phyloP scores from a whole-genome alignment of 2,888 invertebrate genomes.

The Nemapogon koenigi region DNA sequence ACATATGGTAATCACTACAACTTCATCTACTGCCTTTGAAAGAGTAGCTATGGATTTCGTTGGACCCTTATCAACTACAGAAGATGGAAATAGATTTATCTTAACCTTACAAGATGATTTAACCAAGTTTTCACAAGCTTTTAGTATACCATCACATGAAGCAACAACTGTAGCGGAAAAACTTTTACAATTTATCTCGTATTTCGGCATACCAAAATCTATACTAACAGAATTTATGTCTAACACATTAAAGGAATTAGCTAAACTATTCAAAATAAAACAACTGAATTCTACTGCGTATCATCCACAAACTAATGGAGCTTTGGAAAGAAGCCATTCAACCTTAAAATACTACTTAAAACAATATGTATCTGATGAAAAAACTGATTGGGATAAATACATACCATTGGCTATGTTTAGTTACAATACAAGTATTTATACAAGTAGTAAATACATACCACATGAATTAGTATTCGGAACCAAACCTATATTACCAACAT shows the following conservation, averaged over 20 bases:
- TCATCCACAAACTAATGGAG: constrained; percentile 22
- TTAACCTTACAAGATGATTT: constrained; percentile 20
- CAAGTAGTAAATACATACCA: constrained; percentile 23
- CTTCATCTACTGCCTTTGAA: constrained; percentile 21
- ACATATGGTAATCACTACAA: constrained; percentile 24
- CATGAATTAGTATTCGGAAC: constrained; percentile 25
- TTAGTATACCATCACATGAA: constrained; percentile 20
- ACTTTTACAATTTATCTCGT: constrained; percentile 19
- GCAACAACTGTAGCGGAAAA: constrained; percentile 20
- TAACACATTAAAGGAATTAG: constrained; percentile 21
- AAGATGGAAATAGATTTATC: constrained; percentile 19
- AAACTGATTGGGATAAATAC: constrained; percentile 24
- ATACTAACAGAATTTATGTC: constrained; percentile 28
- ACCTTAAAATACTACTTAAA: constrained; percentile 23
- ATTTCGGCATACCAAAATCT: constrained; percentile 23
- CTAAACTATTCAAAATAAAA: constrained; percentile 23
- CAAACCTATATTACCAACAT: constrained; percentile 19
- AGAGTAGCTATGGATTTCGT: constrained; percentile 21
- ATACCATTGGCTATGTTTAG: constrained; percentile 23
- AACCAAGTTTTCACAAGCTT: constrained; percentile 18
- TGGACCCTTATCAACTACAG: constrained; percentile 20
- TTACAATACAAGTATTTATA: constrained; percentile 23
- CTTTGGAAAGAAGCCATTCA: constrained; percentile 21
- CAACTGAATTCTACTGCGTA: constrained; percentile 20
- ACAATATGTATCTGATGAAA: constrained; percentile 20